Conservation (phyloP, 2,888 invertebrate genomes). For the Amaurobius ferox region DNA sequence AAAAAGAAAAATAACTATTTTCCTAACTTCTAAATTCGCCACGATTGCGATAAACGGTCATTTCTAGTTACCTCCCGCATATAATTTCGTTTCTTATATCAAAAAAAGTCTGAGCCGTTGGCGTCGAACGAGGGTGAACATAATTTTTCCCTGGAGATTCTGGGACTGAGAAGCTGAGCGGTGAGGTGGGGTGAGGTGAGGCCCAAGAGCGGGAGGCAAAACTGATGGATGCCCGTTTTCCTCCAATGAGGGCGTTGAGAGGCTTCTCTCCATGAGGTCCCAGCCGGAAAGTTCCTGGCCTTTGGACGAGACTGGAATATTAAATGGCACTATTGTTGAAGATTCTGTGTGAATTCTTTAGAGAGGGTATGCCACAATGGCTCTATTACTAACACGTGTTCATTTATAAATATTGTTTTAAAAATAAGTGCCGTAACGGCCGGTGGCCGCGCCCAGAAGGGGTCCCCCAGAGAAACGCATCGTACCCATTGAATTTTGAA, state of each 20-base stretch:
- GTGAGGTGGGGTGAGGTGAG: not conserved
- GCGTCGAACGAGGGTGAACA: constrained; percentile 39
- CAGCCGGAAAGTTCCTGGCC: constrained; percentile 4
- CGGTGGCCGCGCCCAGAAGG: too few species aligned
- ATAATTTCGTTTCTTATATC: too few species aligned
- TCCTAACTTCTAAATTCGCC: too few species aligned
- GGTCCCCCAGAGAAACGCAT: too few species aligned
- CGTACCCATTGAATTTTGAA: too few species aligned
- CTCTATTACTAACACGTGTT: too few species aligned
- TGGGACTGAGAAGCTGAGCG: not conserved
- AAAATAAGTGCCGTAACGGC: too few species aligned
- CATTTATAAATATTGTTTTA: too few species aligned
- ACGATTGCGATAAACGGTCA: constrained; percentile 1
- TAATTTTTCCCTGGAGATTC: constrained; percentile 29
- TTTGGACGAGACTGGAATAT: constrained; percentile 15
- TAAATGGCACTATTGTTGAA: not conserved
- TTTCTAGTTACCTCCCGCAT: too few species aligned
- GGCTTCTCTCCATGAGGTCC: constrained; percentile 38
- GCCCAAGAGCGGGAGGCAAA: not conserved
- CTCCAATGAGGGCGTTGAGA: constrained; percentile 34
- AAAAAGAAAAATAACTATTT: too few species aligned
- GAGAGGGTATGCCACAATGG: too few species aligned
- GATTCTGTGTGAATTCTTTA: not conserved
- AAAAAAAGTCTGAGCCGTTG: not conserved
- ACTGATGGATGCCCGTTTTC: constrained; percentile 34